phyloP scores from a whole-genome alignment of 2,888 invertebrate species.

The Graphium colonna region DNA sequence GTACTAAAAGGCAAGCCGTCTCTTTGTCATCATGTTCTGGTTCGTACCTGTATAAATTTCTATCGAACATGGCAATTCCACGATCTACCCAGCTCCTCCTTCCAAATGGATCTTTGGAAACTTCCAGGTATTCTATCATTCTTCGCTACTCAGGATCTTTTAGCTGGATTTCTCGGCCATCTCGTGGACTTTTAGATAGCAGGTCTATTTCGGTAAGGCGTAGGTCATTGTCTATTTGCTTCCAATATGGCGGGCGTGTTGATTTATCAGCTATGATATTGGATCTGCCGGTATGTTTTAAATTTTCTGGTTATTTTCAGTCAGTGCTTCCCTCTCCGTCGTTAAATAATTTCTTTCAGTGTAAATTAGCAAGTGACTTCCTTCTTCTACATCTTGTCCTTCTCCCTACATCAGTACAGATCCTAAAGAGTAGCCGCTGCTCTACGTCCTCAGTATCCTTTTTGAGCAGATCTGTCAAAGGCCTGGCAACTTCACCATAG shows the following conservation, averaged over 20 bases:
- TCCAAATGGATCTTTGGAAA: constrained; percentile 16
- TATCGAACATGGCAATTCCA: constrained; percentile 33
- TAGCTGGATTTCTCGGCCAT: too few species aligned
- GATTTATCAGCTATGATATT: constrained; percentile 48
- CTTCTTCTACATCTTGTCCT: constrained; percentile 26
- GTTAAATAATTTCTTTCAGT: constrained; percentile 49
- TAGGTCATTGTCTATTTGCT: not conserved
- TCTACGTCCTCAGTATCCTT: too few species aligned
- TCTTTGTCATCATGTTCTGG: constrained; percentile 29
- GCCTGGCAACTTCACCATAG: too few species aligned
- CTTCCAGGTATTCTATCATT: constrained; percentile 26
- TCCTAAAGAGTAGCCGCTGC: constrained; percentile 34
- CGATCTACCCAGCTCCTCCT: constrained; percentile 31
- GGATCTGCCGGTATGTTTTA: constrained; percentile 42
- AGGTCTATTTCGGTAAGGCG: constrained; percentile 22
- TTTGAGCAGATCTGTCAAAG: too few species aligned
- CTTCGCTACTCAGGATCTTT: constrained; percentile 25
- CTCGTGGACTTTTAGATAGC: constrained; percentile 14
- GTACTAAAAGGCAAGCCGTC: constrained; percentile 31
- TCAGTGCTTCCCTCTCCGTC: constrained; percentile 50
- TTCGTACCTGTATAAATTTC: constrained; percentile 30
- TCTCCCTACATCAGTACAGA: constrained; percentile 28
- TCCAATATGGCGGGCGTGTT: constrained; percentile 5
- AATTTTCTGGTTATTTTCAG: constrained; percentile 42
- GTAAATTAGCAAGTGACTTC: constrained; percentile 29